A percentile compares a stretch with the other conserved stretches of the same genome.
phyloP scores from a whole-genome alignment of 2,888 invertebrate genomes.

The Blera fallax region DNA sequence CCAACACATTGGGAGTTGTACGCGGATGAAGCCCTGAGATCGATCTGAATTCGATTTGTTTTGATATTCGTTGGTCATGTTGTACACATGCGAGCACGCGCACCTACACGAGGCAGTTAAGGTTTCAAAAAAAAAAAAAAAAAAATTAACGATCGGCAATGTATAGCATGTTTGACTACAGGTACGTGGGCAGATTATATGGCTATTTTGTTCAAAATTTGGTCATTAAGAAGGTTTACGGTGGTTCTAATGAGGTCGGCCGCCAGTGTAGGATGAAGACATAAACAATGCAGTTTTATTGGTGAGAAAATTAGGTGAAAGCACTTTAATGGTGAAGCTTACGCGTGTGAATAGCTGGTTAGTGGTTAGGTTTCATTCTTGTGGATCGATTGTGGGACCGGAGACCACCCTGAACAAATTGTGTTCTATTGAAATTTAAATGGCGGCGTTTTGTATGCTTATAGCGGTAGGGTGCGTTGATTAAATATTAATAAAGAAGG shows the following conservation, averaged over 20 bases:
- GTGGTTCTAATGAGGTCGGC: constrained; percentile 55
- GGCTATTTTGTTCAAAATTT: constrained; percentile 24
- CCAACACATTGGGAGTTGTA: constrained; percentile 62
- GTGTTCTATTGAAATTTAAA: constrained; percentile 11
- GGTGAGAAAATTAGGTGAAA: constrained; percentile 54
- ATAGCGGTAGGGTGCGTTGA: neutral
- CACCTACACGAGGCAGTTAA: constrained; percentile 62
- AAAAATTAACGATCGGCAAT: neutral
- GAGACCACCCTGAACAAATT: constrained; percentile 40
- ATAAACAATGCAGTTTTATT: constrained; percentile 25
- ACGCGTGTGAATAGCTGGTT: neutral
- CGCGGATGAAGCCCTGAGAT: constrained; percentile 18
- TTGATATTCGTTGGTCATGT: constrained; percentile 14
- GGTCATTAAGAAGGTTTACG: constrained; percentile 43
- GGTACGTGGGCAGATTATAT: constrained; percentile 40
- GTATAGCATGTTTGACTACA: neutral
- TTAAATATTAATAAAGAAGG: neutral
- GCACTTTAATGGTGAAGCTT: constrained; percentile 6
- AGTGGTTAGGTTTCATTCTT: constrained; percentile 4
- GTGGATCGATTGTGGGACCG: neutral
- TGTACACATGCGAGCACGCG: neutral
- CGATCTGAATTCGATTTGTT: constrained; percentile 64
- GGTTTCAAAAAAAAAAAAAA: too few species aligned
- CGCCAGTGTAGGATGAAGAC: constrained; percentile 55
- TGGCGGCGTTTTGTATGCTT: constrained; percentile 13